Evolutionary conservation across 2,888 invertebrate species (phyloP).

Genomic region (Nomada fucata): DNA sequence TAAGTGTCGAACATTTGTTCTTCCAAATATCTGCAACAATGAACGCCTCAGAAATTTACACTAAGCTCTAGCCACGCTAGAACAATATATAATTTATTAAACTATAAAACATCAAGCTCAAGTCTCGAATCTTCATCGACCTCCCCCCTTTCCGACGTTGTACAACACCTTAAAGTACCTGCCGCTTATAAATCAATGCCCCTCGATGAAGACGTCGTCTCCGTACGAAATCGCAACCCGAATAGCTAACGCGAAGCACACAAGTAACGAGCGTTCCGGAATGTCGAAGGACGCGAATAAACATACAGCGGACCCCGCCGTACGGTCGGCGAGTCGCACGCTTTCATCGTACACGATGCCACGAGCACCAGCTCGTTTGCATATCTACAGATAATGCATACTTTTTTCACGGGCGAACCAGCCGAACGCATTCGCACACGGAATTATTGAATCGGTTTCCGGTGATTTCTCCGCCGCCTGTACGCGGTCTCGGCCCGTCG

Average conservation of each 20-base stretch:
- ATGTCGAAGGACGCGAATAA: conserved; percentile 23
- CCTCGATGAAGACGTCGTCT: neutral
- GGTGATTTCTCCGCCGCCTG: conserved; percentile 56
- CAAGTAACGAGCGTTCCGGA: neutral
- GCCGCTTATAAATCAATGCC: neutral
- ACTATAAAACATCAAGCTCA: too few species aligned
- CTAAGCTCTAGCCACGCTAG: too few species aligned
- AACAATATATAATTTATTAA: too few species aligned
- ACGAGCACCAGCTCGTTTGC: conserved; percentile 56
- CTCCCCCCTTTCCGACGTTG: too few species aligned
- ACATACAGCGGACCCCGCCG: neutral
- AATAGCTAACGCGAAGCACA: neutral
- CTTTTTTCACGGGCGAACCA: conserved; percentile 54
- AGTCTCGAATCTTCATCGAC: too few species aligned
- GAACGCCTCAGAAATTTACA: too few species aligned
- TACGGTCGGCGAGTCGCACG: conserved; percentile 55
- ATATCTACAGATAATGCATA: conserved; percentile 64
- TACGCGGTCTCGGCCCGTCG: conserved; percentile 32
- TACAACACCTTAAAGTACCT: neutral
- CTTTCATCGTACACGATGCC: conserved; percentile 64
- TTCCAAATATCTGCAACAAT: too few species aligned
- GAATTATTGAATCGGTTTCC: conserved; percentile 53
- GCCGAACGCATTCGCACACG: conserved; percentile 52
- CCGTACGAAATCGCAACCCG: neutral
- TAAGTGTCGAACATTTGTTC: too few species aligned